phyloP scores from a whole-genome alignment of 2,797 vertebrate species.

The Momotus momota region DNA sequence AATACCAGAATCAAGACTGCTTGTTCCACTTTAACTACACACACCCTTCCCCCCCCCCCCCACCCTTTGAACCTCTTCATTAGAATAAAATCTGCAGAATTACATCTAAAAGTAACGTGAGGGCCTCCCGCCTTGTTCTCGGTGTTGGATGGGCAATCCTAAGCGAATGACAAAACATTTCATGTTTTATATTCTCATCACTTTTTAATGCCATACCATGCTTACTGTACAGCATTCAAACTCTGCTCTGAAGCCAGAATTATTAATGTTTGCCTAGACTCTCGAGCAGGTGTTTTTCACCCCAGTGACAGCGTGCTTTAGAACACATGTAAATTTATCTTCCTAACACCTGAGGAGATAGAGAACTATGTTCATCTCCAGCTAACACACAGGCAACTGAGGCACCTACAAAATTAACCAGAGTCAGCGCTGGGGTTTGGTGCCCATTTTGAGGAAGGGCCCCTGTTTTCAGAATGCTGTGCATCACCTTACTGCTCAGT shows the following conservation, averaged over 20 bases:
- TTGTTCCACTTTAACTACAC: neutral
- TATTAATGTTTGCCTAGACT: slow-evolving; percentile 32
- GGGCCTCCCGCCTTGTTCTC: neutral
- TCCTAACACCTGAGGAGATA: neutral
- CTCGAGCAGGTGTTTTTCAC: neutral
- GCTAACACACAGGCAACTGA: neutral
- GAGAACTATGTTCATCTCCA: neutral
- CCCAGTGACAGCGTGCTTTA: neutral
- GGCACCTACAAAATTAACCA: neutral
- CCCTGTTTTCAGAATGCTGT: neutral
- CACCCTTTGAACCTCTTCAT: neutral
- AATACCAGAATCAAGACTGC: neutral
- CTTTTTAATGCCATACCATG: slow-evolving; percentile 6
- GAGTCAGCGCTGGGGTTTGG: neutral
- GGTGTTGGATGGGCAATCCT: neutral
- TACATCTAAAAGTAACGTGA: neutral
- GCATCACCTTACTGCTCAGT: neutral
- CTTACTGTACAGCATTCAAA: slow-evolving; percentile 7
- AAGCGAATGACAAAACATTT: neutral
- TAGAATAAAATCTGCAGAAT: neutral
- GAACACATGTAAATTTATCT: slow-evolving; percentile 1
- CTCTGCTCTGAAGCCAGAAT: slow-evolving; percentile 45
- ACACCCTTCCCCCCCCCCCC: too few species aligned
- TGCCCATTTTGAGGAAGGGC: neutral
- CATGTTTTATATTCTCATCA: slow-evolving; percentile 32